A percentile compares a stretch with the other conserved stretches of the same genome.
These are phyloP conservation scores for Drosophila repletoides DNA, from an alignment of 1,140 invertebrate species.

Conservation along the genomic window DNA sequence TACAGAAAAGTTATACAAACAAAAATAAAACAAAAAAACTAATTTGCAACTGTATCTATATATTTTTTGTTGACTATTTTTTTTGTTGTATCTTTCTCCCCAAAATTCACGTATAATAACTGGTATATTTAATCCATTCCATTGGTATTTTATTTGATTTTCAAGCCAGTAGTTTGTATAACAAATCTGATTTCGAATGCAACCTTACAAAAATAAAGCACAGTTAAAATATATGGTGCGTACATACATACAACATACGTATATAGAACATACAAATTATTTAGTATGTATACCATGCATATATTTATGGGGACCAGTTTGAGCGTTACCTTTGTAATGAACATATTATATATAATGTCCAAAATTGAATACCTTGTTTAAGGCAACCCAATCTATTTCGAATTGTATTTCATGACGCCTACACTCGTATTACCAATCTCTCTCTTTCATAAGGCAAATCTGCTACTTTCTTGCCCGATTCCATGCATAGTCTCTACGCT, in stretches of 20 bases:
- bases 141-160: background rate
- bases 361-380: constrained; percentile 25
- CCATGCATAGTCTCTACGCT: too few species aligned
- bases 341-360: constrained; percentile 34
- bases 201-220: constrained; percentile 21
- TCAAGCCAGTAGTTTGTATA: background rate
- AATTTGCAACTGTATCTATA: constrained; percentile 17
- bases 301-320: constrained; percentile 73
- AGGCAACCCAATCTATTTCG: too few species aligned
- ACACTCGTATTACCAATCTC: too few species aligned
- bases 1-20: too few species aligned
- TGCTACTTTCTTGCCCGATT: too few species aligned
- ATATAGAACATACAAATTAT: constrained; percentile 3
- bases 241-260: background rate
- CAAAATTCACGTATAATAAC: constrained; percentile 1
- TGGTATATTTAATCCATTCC: background rate
- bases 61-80: background rate
- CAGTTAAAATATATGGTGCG: constrained; percentile 10
- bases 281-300: constrained; percentile 24
- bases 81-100: background rate
- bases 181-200: constrained; percentile 15
- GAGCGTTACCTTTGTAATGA: constrained; percentile 60
- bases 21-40: too few species aligned
- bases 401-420: too few species aligned
- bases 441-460: too few species aligned